phyloP scores from a whole-genome alignment of 2,113 vertebrate species.

The Otolemur garnettii region DNA sequence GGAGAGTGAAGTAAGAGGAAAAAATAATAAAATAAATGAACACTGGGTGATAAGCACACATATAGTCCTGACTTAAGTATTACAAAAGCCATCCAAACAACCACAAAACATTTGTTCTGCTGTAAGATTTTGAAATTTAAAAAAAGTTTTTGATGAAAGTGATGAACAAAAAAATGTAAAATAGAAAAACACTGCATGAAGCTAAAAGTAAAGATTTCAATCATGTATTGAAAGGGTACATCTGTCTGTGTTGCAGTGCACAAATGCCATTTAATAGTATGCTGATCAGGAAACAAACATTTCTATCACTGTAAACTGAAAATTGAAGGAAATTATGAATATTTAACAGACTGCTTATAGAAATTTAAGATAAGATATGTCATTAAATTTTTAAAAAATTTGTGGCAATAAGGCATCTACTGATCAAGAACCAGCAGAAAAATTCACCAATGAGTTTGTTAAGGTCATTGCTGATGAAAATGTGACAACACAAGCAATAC shows the following conservation, averaged over 20 bases:
- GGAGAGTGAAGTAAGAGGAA: too few species aligned
- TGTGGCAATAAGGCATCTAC: neutral
- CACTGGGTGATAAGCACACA: too few species aligned
- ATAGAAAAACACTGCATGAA: too few species aligned
- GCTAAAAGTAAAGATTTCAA: too few species aligned
- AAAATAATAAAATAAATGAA: too few species aligned
- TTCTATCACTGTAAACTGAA: neutral
- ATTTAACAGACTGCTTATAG: neutral
- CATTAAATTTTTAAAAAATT: neutral
- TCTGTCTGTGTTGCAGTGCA: neutral
- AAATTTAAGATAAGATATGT: neutral
- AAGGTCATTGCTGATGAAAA: neutral
- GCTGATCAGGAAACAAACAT: neutral
- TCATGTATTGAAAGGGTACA: neutral
- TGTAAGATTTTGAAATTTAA: too few species aligned
- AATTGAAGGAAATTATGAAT: neutral
- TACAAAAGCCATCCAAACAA: too few species aligned
- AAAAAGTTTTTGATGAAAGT: too few species aligned
- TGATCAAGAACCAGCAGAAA: neutral
- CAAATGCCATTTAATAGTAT: neutral
- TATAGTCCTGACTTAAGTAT: too few species aligned
- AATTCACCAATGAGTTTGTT: neutral
- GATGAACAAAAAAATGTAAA: too few species aligned
- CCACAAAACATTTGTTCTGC: too few species aligned
- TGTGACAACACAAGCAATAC: neutral